Evolutionary conservation across 35 echinoderm and acorn worm species (phyloP).

Genomic region (Diadema setosum): DNA sequence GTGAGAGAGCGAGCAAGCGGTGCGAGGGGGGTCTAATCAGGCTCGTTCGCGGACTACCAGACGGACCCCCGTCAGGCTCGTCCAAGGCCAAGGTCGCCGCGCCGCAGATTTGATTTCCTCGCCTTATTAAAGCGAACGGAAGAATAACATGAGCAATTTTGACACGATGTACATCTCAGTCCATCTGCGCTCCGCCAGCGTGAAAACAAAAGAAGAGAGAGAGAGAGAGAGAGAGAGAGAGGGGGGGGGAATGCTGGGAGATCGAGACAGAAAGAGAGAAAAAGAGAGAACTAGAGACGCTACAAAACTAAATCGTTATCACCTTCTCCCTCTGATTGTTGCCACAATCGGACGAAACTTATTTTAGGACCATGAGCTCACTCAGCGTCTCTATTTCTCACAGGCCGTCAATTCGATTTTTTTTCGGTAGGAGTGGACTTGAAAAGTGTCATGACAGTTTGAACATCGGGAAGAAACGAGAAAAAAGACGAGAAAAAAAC

Average conservation of each 20-base stretch:
- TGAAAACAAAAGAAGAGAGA: not conserved
- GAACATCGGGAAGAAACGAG: no score
- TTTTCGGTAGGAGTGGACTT: no score
- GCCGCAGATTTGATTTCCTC: constrained; percentile 13
- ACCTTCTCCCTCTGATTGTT: no score
- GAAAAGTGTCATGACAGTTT: no score
- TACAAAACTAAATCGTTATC: no score
- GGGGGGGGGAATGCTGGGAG: not conserved
- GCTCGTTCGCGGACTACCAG: not conserved
- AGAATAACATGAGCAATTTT: constrained; percentile 28
- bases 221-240: not conserved
- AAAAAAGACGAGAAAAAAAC: no score
- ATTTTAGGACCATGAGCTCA: no score
- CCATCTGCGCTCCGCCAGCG: not conserved
- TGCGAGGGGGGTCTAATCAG: not conserved
- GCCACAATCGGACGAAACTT: no score
- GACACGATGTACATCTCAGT: not conserved
- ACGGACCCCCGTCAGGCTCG: constrained; percentile 15
- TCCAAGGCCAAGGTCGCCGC: not conserved
- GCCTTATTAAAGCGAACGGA: constrained; percentile 7
- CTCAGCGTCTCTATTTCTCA: no score
- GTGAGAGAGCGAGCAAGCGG: not conserved
- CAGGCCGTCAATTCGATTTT: no score
- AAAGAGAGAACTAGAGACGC: not conserved
- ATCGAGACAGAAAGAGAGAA: not conserved